phyloP scores from a whole-genome alignment of 2,797 vertebrate species.

The Leptoclinus maculatus region DNA sequence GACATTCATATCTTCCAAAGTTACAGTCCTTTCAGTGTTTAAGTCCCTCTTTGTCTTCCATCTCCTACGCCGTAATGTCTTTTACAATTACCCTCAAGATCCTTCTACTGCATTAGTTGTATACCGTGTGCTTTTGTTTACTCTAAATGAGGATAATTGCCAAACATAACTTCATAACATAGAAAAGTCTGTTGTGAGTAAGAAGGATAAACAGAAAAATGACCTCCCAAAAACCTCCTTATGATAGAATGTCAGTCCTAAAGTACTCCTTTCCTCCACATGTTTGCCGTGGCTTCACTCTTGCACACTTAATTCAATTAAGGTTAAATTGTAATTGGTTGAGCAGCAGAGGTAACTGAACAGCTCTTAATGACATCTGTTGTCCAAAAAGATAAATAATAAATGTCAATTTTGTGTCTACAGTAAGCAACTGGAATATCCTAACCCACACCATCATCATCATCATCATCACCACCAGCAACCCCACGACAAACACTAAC shows the following conservation, averaged over 20 bases:
- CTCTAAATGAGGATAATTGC: slow-evolving; percentile 17
- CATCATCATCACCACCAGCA: slow-evolving; percentile 5
- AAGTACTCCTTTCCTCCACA: slow-evolving; percentile 2
- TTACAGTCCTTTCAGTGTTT: slow-evolving; percentile 4
- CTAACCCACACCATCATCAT: slow-evolving; percentile 21
- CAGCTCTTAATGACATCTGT: slow-evolving; percentile 22
- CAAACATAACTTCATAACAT: slow-evolving; percentile 8
- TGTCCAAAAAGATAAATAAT: background rate
- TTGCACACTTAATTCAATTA: slow-evolving; percentile 28
- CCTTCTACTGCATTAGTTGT: background rate
- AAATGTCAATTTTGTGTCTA: background rate
- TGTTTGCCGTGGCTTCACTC: slow-evolving; percentile 12
- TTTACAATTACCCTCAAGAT: slow-evolving; percentile 8
- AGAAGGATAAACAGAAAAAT: slow-evolving; percentile 2
- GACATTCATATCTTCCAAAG: background rate
- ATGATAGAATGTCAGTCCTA: background rate
- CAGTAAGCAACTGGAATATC: background rate
- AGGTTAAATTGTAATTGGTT: slow-evolving; percentile 18
- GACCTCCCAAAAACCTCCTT: background rate
- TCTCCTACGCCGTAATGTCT: background rate
- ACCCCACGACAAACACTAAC: slow-evolving; percentile 13
- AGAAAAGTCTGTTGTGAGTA: background rate
- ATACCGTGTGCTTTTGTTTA: background rate
- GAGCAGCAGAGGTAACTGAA: slow-evolving; percentile 7
- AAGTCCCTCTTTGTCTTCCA: background rate